Base-by-base conservation (phyloP, 2,113 vertebrate species). In the Phyllostomus discolor region DNA sequence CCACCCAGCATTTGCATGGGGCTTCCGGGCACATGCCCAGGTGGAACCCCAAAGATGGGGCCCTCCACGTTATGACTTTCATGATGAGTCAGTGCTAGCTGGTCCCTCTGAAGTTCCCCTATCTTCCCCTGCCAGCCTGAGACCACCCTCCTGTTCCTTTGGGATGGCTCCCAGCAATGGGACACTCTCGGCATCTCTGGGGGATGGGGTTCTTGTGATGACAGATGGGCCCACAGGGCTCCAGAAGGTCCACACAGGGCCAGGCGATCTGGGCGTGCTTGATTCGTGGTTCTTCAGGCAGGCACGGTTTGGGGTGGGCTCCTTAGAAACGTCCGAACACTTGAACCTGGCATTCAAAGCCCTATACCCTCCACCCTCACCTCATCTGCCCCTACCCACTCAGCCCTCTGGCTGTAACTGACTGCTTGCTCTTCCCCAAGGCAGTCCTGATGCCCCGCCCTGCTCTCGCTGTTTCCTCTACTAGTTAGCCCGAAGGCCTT, bases 21-120 rank as follows among this genome's bases (percentile, higher is more conserved):
- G 88, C 70, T 87, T 72, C 64, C 24, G 5, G 14, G 43, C 31
- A 82, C 41, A 33, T 9, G 7, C 46, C 75, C 43, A 19, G 59
- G 84, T 52, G 35, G 48, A 85, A 64, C 57, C 93, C 78, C 57
- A 26, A 35, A 90, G 67, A 66, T 17, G 46, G 82, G 78, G 83
- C 48, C 82, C 85, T 41, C 66, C 80, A 57, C 6, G 46, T 62
- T 33, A 73, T 73, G 87, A 48, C n/a, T 84, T 67, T 95, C 89
- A 66, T 6, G 85, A 79, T 80, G 64, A 92, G 24, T 73, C 79
- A 95, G 41, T 15, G 89, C 84, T 82, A 78, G 46, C 33, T 72
- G 81, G 22, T 69, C 48, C 79, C 69, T 31, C 4, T 41, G 43
- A 86, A 80, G 69, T 81, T 6, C 88, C 35, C 69, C 28, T 50